Conservation (phyloP, 2,888 invertebrate genomes). For the Siphlonurus alternatus region DNA sequence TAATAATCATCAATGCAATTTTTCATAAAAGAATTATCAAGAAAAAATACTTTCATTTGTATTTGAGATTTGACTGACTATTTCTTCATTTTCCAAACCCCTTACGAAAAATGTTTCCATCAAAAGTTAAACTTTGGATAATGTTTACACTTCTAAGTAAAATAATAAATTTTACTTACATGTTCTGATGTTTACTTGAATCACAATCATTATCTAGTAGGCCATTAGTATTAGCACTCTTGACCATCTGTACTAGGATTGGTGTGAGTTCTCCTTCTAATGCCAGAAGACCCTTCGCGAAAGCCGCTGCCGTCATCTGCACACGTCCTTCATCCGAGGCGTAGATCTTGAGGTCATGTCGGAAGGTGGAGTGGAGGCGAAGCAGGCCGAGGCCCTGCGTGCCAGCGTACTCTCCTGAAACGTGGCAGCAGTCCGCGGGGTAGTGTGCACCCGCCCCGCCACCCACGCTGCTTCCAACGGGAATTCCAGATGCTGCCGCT, state of each 20-base stretch:
- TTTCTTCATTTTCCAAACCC: neutral
- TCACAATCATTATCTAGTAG: slow-evolving; percentile 96
- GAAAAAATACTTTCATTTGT: too few species aligned
- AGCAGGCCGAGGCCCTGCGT: slow-evolving; percentile 92
- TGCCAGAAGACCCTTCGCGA: slow-evolving; percentile 94
- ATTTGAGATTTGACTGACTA: too few species aligned
- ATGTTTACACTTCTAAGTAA: neutral
- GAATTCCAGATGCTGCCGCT: too few species aligned
- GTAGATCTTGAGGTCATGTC: slow-evolving; percentile 98
- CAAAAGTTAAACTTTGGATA: neutral
- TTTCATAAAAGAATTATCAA: too few species aligned
- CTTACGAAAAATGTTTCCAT: neutral
- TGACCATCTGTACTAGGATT: slow-evolving; percentile 98
- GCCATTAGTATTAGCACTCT: slow-evolving; percentile 98
- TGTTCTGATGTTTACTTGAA: slow-evolving; percentile 85
- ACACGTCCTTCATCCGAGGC: slow-evolving; percentile 98
- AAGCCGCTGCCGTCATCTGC: slow-evolving; percentile 99
- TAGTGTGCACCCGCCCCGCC: neutral
- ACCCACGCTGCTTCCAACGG: neutral
- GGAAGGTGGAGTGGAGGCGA: slow-evolving; percentile 91
- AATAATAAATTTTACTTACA: slow-evolving; percentile 40
- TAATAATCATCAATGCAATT: too few species aligned
- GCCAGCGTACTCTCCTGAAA: slow-evolving; percentile 57
- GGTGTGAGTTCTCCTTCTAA: slow-evolving; percentile 97
- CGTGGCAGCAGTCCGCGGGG: slow-evolving; percentile 1